phyloP scores from a whole-genome alignment of 2,888 invertebrate species.

The Idaea dimidiata region DNA sequence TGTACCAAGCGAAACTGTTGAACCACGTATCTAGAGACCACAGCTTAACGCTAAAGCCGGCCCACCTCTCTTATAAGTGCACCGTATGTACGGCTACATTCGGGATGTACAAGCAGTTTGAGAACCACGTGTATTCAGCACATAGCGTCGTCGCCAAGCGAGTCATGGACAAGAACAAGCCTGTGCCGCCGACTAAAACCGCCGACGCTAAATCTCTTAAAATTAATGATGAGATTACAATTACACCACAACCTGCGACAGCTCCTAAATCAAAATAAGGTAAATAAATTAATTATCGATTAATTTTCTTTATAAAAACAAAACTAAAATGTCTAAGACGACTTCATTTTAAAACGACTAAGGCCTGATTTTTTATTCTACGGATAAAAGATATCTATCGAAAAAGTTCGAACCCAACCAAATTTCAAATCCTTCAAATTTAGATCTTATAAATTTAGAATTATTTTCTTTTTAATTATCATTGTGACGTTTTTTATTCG shows the following conservation, averaged over 20 bases:
- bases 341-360: no score
- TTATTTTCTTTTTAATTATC: no score
- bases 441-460: no score
- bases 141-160: slow-evolving; percentile 94
- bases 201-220: slow-evolving; percentile 82
- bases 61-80: slow-evolving; percentile 96
- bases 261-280: slow-evolving; percentile 55
- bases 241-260: slow-evolving; percentile 87
- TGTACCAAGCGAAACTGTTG: slow-evolving; percentile 95
- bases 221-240: slow-evolving; percentile 94
- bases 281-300: slow-evolving; percentile 32
- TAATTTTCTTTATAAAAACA: not conserved
- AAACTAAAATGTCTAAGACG: no score
- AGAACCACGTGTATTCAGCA: slow-evolving; percentile 95
- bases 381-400: no score
- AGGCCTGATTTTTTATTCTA: no score
- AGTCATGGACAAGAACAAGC: slow-evolving; percentile 63
- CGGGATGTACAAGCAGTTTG: slow-evolving; percentile 97
- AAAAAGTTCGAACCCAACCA: no score
- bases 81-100: slow-evolving; percentile 97
- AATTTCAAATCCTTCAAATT: no score
- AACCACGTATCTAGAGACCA: slow-evolving; percentile 96
- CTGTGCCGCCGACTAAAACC: slow-evolving; percentile 30
- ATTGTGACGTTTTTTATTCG: no score
- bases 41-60: slow-evolving; percentile 94